Conservation (phyloP, 2,113 vertebrate species). For the Morone saxatilis region DNA sequence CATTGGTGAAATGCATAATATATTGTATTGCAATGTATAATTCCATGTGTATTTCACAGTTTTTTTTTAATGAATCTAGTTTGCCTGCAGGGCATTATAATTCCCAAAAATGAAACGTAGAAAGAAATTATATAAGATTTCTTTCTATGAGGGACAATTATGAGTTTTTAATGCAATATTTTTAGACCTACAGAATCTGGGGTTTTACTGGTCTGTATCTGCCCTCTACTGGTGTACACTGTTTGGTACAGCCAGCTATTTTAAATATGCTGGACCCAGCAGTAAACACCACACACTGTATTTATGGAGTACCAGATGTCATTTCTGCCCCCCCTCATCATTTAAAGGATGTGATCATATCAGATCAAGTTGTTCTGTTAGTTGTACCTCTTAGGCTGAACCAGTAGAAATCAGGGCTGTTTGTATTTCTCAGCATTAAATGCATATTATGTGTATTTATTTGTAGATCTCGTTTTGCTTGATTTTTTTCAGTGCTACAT, state of each 20-base stretch:
- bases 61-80: not conserved
- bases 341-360: not conserved
- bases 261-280: not conserved
- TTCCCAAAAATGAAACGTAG: not conserved
- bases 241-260: constrained; percentile 36
- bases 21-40: not conserved
- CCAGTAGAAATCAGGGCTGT: not conserved
- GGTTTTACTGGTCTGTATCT: constrained; percentile 47
- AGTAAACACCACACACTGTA: not conserved
- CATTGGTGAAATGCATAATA: not conserved
- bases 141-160: not conserved
- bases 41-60: not conserved
- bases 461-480: too few relatives aligned
- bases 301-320: not conserved
- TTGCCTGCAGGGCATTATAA: not conserved
- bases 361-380: not conserved
- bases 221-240: constrained; percentile 68
- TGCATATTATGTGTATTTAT: too few relatives aligned
- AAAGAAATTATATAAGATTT: not conserved
- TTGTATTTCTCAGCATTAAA: not conserved
- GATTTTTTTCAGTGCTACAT: not conserved
- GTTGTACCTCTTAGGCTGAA: not conserved
- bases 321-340: not conserved
- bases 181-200: not conserved
- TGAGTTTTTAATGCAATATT: not conserved